phyloP scores from a whole-genome alignment of 2,888 invertebrate species.

The Cryptocephalus moraei region DNA sequence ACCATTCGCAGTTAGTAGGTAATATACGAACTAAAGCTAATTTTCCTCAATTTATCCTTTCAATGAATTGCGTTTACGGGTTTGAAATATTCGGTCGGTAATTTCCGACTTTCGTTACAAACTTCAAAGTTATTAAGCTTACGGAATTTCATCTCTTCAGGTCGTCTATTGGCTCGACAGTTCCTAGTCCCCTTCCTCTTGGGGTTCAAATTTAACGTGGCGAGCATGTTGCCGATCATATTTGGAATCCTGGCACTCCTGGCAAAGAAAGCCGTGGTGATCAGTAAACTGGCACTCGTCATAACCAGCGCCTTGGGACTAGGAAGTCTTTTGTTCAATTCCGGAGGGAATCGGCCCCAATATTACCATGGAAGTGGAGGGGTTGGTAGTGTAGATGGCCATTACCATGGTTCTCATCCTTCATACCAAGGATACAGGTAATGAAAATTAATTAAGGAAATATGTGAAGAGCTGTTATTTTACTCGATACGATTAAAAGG shows the following conservation, averaged over 20 bases:
- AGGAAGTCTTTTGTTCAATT: conserved; percentile 34
- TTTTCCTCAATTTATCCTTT: too few relatives aligned
- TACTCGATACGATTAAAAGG: too few relatives aligned
- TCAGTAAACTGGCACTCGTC: conserved; percentile 65
- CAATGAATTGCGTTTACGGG: too few relatives aligned
- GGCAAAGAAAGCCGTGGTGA: conserved; percentile 65
- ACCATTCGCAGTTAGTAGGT: too few relatives aligned
- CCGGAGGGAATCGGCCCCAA: neutral
- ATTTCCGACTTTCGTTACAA: too few relatives aligned
- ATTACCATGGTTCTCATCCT: too few relatives aligned
- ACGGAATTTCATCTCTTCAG: conserved; percentile 48
- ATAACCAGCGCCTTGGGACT: conserved; percentile 59
- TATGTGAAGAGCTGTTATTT: too few relatives aligned
- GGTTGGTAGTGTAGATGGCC: neutral
- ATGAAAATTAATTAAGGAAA: too few relatives aligned
- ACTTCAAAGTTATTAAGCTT: too few relatives aligned
- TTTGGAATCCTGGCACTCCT: conserved; percentile 60
- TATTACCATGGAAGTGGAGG: neutral
- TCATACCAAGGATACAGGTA: too few relatives aligned
- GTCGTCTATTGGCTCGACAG: conserved; percentile 58
- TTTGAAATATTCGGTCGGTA: too few relatives aligned
- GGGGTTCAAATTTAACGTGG: conserved; percentile 70
- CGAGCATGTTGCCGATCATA: conserved; percentile 61
- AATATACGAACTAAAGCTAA: too few relatives aligned
- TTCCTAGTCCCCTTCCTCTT: conserved; percentile 67